phyloP scores from a whole-genome alignment of 2,888 invertebrate species.

The Chalcosyrphus nemorum region DNA sequence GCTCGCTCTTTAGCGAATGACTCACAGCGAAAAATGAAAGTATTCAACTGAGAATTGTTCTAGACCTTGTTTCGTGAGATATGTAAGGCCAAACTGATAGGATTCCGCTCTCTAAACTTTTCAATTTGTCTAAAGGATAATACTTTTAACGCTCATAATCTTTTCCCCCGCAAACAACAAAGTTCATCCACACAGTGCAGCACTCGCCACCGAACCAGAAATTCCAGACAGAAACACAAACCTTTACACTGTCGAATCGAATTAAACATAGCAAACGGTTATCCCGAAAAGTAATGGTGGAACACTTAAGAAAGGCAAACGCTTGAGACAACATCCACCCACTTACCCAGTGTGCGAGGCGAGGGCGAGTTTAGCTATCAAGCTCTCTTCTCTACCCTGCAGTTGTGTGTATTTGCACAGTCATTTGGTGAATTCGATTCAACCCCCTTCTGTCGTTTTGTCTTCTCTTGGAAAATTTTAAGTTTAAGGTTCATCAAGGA shows the following conservation, averaged over 20 bases:
- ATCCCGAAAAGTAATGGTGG: conserved; percentile 65
- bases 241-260: conserved; percentile 67
- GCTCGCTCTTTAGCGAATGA: no score
- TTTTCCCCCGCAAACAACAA: not conserved
- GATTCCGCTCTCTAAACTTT: not conserved
- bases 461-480: conserved; percentile 46
- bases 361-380: no score
- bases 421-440: conserved; percentile 64
- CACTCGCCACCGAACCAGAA: conserved; percentile 43
- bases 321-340: conserved; percentile 70
- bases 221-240: conserved; percentile 56
- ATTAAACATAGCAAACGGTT: conserved; percentile 70
- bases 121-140: not conserved
- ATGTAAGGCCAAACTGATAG: no score
- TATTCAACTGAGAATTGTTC: no score
- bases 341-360: conserved; percentile 58
- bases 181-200: conserved; percentile 45
- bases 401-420: conserved; percentile 66
- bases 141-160: not conserved
- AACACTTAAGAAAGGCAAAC: conserved; percentile 51
- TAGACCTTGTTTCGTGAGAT: no score
- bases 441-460: not conserved
- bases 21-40: no score
- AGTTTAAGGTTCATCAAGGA: conserved; percentile 70
- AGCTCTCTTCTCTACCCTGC: conserved; percentile 14